phyloP scores from a whole-genome alignment of 2,888 invertebrate genomes.

The Agriopis marginaria region DNA sequence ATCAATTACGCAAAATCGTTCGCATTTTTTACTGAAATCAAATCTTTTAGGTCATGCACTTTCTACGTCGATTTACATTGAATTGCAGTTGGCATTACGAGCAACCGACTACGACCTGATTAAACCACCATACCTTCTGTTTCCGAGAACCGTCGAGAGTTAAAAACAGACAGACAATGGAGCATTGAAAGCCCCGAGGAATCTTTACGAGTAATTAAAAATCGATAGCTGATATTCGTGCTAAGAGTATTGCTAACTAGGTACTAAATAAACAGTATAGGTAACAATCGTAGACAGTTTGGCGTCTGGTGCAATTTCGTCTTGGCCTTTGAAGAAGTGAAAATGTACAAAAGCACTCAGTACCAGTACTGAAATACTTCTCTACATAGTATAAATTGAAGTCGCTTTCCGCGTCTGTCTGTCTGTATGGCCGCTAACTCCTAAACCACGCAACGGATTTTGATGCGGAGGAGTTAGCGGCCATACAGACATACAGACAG shows the following conservation, averaged over 20 bases:
- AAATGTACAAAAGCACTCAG: not conserved
- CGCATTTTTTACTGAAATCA: conserved; percentile 37
- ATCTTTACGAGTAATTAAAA: conserved; percentile 59
- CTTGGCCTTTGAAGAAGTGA: not conserved
- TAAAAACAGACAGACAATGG: conserved; percentile 70
- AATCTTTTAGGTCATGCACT: conserved; percentile 15
- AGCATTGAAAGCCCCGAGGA: conserved; percentile 66
- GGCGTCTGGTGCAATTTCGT: conserved; percentile 21
- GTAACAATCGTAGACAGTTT: conserved; percentile 23
- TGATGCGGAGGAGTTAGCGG: no score
- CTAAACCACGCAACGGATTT: no score
- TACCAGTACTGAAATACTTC: no score
- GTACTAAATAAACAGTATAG: conserved; percentile 1
- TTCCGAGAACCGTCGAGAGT: conserved; percentile 66
- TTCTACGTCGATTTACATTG: conserved; percentile 14
- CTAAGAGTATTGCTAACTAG: conserved; percentile 11
- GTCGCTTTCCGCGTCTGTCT: no score
- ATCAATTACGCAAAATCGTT: not conserved
- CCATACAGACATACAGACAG: no score
- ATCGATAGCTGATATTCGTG: conserved; percentile 34
- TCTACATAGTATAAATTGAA: no score
- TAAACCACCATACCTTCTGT: conserved; percentile 44
- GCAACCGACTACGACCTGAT: conserved; percentile 21
- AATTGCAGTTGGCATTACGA: conserved; percentile 3
- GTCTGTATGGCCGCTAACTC: no score